These are phyloP conservation scores for Agrochola litura DNA, from an alignment of 2,888 invertebrate genomes.

Conservation along the genomic window DNA sequence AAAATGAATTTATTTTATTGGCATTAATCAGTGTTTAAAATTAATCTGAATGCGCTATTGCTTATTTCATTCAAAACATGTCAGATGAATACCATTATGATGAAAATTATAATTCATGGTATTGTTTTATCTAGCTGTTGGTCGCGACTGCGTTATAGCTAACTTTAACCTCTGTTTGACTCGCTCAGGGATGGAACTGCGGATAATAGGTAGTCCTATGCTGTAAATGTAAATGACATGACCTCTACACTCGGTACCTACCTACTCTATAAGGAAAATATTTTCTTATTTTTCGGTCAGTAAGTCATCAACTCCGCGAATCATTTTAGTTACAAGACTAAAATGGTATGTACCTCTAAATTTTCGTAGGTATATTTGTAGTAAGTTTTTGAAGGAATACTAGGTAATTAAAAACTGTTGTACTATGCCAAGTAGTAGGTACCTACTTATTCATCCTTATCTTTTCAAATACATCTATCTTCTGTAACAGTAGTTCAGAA, in stretches of 20 bases:
- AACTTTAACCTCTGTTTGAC: background rate
- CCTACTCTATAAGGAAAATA: background rate
- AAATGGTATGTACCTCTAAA: background rate
- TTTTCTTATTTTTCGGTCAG: background rate
- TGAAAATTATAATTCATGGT: slow-evolving; percentile 4
- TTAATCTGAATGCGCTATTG: background rate
- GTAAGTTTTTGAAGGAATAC: background rate
- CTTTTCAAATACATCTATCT: background rate
- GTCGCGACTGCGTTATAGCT: no score
- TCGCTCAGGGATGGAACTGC: no score
- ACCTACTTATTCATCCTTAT: background rate
- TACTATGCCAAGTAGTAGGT: background rate
- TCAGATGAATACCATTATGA: background rate
- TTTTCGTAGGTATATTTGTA: background rate
- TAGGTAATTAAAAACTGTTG: background rate
- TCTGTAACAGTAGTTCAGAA: slow-evolving; percentile 23
- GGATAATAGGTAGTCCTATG: no score
- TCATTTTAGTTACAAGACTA: background rate
- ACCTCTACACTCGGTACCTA: background rate
- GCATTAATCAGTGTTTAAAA: slow-evolving; percentile 6
- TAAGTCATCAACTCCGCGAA: background rate
- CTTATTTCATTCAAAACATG: slow-evolving; percentile 5
- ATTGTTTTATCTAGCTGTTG: background rate
- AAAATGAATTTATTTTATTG: background rate
- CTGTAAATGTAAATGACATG: background rate